Conservation (phyloP, 2,113 vertebrate genomes). For the Progne subis region DNA sequence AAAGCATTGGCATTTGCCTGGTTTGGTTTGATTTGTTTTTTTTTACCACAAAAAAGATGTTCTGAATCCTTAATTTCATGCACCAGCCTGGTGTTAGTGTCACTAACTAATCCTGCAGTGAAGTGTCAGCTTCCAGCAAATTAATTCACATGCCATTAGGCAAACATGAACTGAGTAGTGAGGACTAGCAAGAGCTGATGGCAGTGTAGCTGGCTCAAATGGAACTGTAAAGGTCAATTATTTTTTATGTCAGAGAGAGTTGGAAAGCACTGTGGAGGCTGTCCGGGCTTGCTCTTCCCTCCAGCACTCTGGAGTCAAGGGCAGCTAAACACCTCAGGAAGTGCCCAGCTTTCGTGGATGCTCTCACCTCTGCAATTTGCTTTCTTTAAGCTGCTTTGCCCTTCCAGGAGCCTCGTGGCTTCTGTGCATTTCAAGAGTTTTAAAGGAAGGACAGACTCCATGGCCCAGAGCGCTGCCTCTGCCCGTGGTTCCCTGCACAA, state of each 20-base stretch:
- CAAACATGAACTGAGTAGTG: neutral
- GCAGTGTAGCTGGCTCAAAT: neutral
- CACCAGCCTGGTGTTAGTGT: neutral
- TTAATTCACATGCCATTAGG: neutral
- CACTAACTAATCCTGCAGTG: neutral
- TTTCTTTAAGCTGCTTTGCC: neutral
- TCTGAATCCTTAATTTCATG: neutral
- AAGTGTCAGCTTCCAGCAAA: neutral
- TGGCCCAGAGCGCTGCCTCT: neutral
- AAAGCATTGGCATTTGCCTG: neutral
- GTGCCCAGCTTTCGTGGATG: neutral
- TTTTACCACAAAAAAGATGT: neutral
- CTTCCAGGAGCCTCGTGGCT: neutral
- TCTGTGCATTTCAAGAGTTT: neutral
- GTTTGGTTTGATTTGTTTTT: neutral
- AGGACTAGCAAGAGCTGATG: neutral
- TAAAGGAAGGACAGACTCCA: neutral
- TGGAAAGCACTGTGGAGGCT: neutral
- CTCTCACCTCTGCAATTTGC: neutral
- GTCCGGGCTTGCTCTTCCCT: neutral
- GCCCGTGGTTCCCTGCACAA: fast-evolving
- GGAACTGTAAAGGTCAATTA: neutral
- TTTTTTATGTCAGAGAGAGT: neutral
- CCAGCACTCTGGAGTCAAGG: neutral
- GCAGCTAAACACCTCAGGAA: neutral